Evolutionary conservation across 2,888 invertebrate species (phyloP), one percentile per base, ranked within the genome.

Genomic region (Alloplasta piceator): DNA sequence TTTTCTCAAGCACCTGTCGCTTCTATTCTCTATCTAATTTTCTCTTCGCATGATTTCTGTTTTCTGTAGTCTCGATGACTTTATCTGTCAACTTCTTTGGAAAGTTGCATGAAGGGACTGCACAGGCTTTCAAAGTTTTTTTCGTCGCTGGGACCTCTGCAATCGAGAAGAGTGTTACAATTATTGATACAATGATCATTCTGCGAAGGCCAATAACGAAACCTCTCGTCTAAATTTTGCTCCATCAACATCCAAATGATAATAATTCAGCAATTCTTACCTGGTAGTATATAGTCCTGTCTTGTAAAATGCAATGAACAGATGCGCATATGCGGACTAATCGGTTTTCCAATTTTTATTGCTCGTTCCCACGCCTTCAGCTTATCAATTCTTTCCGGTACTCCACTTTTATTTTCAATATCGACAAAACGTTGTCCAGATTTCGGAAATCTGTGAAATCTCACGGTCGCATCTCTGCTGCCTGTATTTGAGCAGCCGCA

Each of bases 401-500:
- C 12, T 50, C 66, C 72, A 39, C 43, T 58, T 46, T 64, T 48
- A 48, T 78, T 79, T 16, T 38, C 16, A 43, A 79, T 39, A 12
- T 67, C n/a, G 4, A 79, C 56, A 38, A 73, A 74, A 5, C 38
- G 39, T 16, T 79, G 39, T 6, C 50, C 38, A 5, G 26, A 9
- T 67, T 68, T 74, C n/a, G 73, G 78, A 74, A 79, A 79, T 61
- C 38, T 61, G 61, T 68, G 73, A 48, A 74, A 68, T 12, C 63
- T n/a, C 6, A 74, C 50, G 16, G 46, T 41, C 9, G 4, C 9
- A 36, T 56, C 56, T 56, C 56, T 56, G 7, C 9, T 36, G 5
- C 36, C 36, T 38, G 36, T 56, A 36, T 36, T 56, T 5, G 56
- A 56, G 38, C 56, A 60, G 0, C 14, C 38, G n/a, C n/a, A n/a